Conservation (phyloP, 2,888 invertebrate genomes). For the Acanthosepion pharaonis region DNA sequence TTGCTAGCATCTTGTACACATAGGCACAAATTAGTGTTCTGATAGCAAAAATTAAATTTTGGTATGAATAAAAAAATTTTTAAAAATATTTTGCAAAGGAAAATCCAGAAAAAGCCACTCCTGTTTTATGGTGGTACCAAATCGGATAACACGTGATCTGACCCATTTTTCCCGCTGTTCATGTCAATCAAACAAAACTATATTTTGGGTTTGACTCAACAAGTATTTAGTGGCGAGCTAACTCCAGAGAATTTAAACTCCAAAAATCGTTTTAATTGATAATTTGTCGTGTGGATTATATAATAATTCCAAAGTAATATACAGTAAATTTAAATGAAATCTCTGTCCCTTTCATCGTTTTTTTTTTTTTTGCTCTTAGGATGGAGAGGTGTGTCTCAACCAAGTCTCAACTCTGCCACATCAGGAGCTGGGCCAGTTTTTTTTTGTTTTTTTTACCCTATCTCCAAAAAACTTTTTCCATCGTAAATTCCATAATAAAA, state of each 20-base stretch:
- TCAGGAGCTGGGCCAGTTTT: not conserved
- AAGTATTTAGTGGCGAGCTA: not conserved
- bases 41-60: not conserved
- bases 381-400: not conserved
- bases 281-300: not conserved
- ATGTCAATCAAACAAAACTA: not conserved
- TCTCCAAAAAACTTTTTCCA: not conserved
- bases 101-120: not conserved
- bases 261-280: not conserved
- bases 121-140: not conserved
- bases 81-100: not conserved
- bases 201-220: not conserved
- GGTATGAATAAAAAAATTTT: not conserved
- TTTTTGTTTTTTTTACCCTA: not conserved
- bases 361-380: not conserved
- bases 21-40: not conserved
- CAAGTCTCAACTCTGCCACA: not conserved
- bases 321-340: not conserved
- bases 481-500: not conserved
- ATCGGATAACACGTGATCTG: slow-evolving; percentile 33
- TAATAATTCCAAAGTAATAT: not conserved
- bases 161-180: not conserved
- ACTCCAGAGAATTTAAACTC: not conserved
- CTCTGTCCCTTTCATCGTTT: not conserved
- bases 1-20: not conserved